Evolutionary conservation across 2,113 vertebrate genomes (phyloP), one percentile per base, ranked within the genome.

Genomic region (Oreochromis tanganicae): DNA sequence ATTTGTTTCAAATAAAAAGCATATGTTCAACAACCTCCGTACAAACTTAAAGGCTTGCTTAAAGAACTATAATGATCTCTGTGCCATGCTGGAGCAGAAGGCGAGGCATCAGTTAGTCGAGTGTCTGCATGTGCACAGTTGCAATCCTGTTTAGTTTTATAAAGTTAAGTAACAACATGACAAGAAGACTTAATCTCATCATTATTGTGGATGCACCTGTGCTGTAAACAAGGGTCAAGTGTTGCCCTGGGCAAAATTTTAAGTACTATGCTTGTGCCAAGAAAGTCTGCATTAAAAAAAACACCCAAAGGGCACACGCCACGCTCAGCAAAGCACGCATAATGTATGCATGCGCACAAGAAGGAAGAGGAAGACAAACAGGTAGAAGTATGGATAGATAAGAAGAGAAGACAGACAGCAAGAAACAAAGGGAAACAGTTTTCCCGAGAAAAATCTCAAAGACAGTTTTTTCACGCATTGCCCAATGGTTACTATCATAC

Each of bases 321-420:
- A 88, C 91, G 92, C 90, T 93, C 90, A 90, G 83, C 78, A 90
- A 89, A 91, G 91, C 92, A 85, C 21, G 59, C 50, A n/a, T 92
- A 88, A 93, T 87, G 80, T 87, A 81, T 14, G 43, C 43, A 83
- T 82, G 86, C 24, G 56, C 41, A 84, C 21, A 48, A 79, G 54
- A 43, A 36, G n/a, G 19, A 2, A 29, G 3, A 32, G 19, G 41
- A 13, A 41, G 48, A 41, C 38, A 66, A 52, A 66, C n/a, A 90
- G 83, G 59, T 75, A 24, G 56, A 82, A 12, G 54, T 52, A 78
- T 6, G 8, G 73, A 85, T 19, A 48, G 80, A 71, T 41, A 78
- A 81, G 48, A 36, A 56, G 29, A 59, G 79, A 83, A 32, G 38
- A 83, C 4, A 36, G 55, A 46, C 81, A 68, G 13, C 34, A 46